A percentile compares a stretch with the other conserved stretches of the same genome.
Evolutionary conservation across 2,797 vertebrate species (phyloP).

Genomic region (Coreius guichenoti): DNA sequence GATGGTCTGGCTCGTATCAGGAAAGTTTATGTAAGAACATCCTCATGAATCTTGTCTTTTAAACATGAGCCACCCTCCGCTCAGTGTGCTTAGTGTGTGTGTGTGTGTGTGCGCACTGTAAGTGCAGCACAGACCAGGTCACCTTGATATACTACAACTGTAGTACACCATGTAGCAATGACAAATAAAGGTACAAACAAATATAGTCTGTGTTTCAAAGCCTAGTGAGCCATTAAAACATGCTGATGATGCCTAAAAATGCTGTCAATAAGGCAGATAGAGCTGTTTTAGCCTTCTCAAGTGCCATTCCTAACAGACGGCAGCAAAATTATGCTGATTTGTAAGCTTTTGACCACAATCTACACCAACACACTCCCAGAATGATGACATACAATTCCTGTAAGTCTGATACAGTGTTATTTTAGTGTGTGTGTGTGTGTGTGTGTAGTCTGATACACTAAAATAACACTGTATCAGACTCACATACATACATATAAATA

Average conservation of each 20-base stretch:
- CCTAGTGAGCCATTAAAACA: not conserved
- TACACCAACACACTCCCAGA: not conserved
- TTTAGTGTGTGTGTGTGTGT: not conserved
- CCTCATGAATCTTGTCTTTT: slow-evolving; percentile 54
- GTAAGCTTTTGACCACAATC: not conserved
- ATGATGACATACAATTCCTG: not conserved
- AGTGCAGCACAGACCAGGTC: not conserved
- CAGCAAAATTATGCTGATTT: not conserved
- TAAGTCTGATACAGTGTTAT: not conserved
- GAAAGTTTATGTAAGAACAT: slow-evolving; percentile 55
- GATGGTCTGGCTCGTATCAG: slow-evolving; percentile 19
- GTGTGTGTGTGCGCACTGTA: not conserved
- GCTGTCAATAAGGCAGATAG: not conserved
- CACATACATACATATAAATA: no score
- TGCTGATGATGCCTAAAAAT: not conserved
- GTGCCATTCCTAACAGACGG: not conserved
- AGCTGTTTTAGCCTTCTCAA: not conserved
- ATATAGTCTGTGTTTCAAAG: slow-evolving; percentile 14
- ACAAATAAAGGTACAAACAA: slow-evolving; percentile 17
- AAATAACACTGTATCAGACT: no score
- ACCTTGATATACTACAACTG: slow-evolving; percentile 22
- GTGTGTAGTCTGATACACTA: no score
- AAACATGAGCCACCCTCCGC: slow-evolving; percentile 35
- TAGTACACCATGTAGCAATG: not conserved
- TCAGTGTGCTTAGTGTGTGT: not conserved